Evolutionary conservation across 2,113 vertebrate genomes (phyloP), one percentile per base, ranked within the genome.

Genomic region (Ascaphus truei): DNA sequence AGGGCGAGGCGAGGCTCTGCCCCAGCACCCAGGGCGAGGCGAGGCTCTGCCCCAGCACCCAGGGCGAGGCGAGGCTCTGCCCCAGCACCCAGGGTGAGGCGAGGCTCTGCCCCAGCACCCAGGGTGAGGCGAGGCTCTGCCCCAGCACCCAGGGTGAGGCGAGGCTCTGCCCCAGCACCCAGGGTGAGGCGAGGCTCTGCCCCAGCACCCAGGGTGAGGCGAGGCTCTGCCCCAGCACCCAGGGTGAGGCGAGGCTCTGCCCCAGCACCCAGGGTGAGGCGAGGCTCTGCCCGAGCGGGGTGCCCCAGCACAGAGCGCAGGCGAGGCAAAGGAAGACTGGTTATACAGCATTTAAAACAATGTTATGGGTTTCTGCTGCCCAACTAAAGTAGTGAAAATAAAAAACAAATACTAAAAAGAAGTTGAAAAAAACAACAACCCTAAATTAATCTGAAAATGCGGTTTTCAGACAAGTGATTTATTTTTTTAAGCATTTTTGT

Each of bases 281-380:
- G 5, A 12, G 34, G 26, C n/a, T n/a, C n/a, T n/a, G n/a, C n/a
- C n/a, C n/a, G n/a, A n/a, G n/a, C n/a, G n/a, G n/a, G n/a, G n/a
- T n/a, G 26, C 16, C 16, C 52, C 51, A 7, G 33, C 26, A 27
- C 12, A 1, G 20, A 27, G 34, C 31, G 2, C 5, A 26, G 37
- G 36, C 52, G 5, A 12, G 34, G 26, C n/a, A 47, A 8, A 39
- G 57, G 67, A 71, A 61, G 67, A 71, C 67, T 36, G n/a, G 45
- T 20, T 11, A 10, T 7, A 37, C 25, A 9, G 20, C 16, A 23
- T 27, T 16, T 37, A 18, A 62, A 13, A 31, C 11, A 53, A 1
- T 16, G 1, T 53, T 30, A 34, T 29, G 2, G 18, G 25, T 29
- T 18, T 57, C 18, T 22, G 20, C 30, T 27, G 33, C n/a, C n/a